Conservation (phyloP, 2,888 invertebrate species). For the Candidula unifasciata region DNA sequence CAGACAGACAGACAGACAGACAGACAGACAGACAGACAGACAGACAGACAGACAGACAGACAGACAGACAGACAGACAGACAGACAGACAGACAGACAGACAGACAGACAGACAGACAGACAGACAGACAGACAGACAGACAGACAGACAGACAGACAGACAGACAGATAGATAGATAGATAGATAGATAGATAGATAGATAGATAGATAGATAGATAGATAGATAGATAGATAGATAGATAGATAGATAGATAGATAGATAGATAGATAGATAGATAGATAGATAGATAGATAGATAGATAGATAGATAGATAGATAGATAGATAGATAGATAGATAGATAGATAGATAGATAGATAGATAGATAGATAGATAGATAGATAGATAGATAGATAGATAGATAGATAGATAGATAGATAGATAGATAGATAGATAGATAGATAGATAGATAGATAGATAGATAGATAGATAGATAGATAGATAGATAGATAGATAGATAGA, state of each 20-base stretch:
- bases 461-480: neutral
- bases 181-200: neutral
- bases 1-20: slow-evolving; percentile 13
- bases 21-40: neutral
- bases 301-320: slow-evolving; percentile 14
- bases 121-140: neutral
- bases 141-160: neutral
- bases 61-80: neutral
- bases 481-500: slow-evolving; percentile 9
- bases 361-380: slow-evolving; percentile 12
- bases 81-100: neutral
- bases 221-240: neutral
- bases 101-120: neutral
- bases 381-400: slow-evolving; percentile 11
- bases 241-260: neutral
- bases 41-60: neutral
- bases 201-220: neutral
- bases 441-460: neutral
- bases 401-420: slow-evolving; percentile 6
- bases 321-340: slow-evolving; percentile 15
- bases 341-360: slow-evolving; percentile 12
- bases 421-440: slow-evolving; percentile 6
- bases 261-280: neutral
- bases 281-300: slow-evolving; percentile 16
- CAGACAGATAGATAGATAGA: neutral